phyloP scores from a whole-genome alignment of 2,797 vertebrate genomes.

The Lacerta bilineata region DNA sequence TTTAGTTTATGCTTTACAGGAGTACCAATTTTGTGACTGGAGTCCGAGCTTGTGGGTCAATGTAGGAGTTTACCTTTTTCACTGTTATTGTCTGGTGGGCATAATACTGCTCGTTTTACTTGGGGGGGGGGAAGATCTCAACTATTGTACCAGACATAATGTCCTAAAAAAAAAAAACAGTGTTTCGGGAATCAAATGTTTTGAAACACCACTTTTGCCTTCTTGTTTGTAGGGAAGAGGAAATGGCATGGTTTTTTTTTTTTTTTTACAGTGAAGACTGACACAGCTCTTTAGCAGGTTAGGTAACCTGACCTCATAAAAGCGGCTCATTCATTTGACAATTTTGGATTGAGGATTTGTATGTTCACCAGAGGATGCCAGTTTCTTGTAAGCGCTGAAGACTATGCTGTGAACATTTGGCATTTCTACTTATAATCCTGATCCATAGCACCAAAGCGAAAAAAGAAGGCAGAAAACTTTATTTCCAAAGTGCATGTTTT shows the following conservation, averaged over 20 bases:
- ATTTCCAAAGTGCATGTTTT: not conserved
- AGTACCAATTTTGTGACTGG: not conserved
- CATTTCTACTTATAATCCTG: not conserved
- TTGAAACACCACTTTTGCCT: not conserved
- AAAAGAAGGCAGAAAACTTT: not conserved
- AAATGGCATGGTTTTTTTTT: not conserved
- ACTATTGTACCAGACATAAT: not conserved
- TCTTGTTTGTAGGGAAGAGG: not conserved
- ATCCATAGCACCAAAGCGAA: not conserved
- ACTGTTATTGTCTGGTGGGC: not conserved
- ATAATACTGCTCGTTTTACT: not conserved
- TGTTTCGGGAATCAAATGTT: not conserved
- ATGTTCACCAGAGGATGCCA: no score
- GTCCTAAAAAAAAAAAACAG: not conserved
- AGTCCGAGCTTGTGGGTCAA: not conserved
- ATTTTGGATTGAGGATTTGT: not conserved
- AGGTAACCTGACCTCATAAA: not conserved
- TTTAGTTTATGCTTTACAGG: not conserved
- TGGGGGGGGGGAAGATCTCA: not conserved
- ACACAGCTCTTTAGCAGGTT: not conserved
- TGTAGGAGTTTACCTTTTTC: not conserved
- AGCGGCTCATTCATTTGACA: not conserved
- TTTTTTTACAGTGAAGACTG: constrained; percentile 8
- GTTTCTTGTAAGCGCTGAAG: not conserved
- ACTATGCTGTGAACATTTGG: not conserved